Evolutionary conservation across 2,113 vertebrate genomes (phyloP).

Genomic region (Esox niger): DNA sequence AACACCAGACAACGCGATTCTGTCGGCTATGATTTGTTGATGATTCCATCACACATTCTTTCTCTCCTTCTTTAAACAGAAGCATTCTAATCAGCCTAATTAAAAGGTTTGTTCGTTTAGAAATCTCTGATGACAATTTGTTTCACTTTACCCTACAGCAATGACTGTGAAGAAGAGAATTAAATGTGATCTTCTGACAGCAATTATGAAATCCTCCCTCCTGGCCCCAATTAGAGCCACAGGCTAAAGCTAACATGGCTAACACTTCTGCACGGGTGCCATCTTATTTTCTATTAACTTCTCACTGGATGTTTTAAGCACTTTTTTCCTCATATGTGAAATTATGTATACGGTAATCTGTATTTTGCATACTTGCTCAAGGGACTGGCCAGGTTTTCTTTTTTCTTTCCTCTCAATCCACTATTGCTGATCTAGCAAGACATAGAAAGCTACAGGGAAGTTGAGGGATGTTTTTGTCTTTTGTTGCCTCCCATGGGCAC

Average conservation of each 20-base stretch:
- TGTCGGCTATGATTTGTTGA: constrained; percentile 80
- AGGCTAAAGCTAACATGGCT: constrained; percentile 81
- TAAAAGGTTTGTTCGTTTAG: constrained; percentile 98
- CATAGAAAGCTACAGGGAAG: constrained; percentile 37
- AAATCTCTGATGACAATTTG: constrained; percentile 98
- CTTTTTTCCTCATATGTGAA: constrained; percentile 23
- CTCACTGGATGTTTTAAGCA: constrained; percentile 38
- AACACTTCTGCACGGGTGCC: constrained; percentile 74
- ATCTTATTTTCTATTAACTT: constrained; percentile 56
- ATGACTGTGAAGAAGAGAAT: constrained; percentile 95
- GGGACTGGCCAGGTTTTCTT: constrained; percentile 32
- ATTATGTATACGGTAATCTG: constrained; percentile 17
- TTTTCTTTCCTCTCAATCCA: constrained; percentile 25
- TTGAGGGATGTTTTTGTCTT: constrained; percentile 38
- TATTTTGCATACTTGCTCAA: constrained; percentile 29
- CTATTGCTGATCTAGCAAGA: constrained; percentile 38
- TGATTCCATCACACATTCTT: constrained; percentile 78
- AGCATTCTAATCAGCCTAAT: constrained; percentile 98
- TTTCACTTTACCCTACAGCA: constrained; percentile 96
- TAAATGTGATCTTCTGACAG: constrained; percentile 99
- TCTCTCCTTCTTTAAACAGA: constrained; percentile 60
- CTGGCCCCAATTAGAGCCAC: constrained; percentile 96
- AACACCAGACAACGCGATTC: constrained; percentile 70
- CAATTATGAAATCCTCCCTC: constrained; percentile 99
- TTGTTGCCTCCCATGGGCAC: constrained; percentile 36